Conservation (phyloP, 2,888 invertebrate genomes). For the Caenorhabditis virilis region DNA sequence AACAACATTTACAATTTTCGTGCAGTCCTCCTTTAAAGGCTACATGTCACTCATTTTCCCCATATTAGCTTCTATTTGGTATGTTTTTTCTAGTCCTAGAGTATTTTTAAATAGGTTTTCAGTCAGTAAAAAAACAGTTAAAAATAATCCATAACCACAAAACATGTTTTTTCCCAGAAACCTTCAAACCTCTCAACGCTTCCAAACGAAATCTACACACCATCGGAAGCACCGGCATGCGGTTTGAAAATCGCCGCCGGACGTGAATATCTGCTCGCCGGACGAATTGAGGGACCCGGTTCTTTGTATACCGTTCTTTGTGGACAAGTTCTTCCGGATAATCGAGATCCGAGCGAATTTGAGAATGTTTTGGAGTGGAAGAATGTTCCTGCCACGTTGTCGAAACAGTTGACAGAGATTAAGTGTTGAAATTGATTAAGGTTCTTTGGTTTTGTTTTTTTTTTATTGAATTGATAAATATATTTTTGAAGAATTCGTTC, state of each 20-base stretch:
- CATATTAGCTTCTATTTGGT: no score
- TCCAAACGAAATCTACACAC: constrained; percentile 60
- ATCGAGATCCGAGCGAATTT: constrained; percentile 19
- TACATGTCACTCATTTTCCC: neutral
- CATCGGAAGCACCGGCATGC: constrained; percentile 63
- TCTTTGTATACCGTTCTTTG: constrained; percentile 45
- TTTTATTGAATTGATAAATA: constrained; percentile 3
- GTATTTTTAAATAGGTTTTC: neutral
- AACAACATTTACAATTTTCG: no score
- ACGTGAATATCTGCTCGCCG: constrained; percentile 62
- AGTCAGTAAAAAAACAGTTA: neutral
- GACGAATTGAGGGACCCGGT: constrained; percentile 34
- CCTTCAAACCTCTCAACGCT: constrained; percentile 52
- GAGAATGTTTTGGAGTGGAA: constrained; percentile 61
- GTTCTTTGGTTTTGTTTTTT: neutral
- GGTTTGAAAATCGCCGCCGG: constrained; percentile 61
- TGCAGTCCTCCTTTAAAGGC: neutral
- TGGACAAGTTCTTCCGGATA: constrained; percentile 44
- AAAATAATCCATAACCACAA: neutral
- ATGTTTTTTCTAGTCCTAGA: neutral
- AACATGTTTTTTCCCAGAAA: constrained; percentile 45
- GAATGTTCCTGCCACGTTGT: constrained; percentile 31
- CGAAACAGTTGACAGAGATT: constrained; percentile 24
- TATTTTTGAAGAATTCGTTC: no score
- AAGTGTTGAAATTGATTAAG: constrained; percentile 13